Conservation (phyloP, 2,113 vertebrate species). For the Columbina picui region DNA sequence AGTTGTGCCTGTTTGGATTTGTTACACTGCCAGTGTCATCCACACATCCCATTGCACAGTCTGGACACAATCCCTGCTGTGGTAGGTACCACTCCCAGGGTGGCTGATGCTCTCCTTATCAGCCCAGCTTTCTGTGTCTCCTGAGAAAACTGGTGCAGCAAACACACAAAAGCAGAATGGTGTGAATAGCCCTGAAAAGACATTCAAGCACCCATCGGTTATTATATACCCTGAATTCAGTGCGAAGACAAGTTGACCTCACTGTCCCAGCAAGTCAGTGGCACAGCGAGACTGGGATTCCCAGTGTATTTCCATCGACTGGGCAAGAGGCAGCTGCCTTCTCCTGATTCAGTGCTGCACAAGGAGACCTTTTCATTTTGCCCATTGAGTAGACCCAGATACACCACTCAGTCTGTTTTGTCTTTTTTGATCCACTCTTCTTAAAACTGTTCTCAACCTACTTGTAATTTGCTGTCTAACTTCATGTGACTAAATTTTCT, state of each 20-base stretch:
- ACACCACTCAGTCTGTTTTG: not conserved
- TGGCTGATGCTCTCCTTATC: not conserved
- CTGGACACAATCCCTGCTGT: not conserved
- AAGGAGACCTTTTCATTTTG: not conserved
- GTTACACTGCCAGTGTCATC: not conserved
- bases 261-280: not conserved
- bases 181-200: not conserved
- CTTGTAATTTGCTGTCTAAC: not conserved
- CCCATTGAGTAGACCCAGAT: not conserved
- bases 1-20: not conserved
- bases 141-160: not conserved
- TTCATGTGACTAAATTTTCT: not conserved
- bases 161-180: not conserved
- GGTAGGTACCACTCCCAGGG: not conserved
- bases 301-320: no score
- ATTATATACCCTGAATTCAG: not conserved
- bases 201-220: accelerated
- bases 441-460: not conserved
- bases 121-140: not conserved
- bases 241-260: not conserved
- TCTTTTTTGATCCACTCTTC: not conserved
- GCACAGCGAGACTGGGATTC: not conserved
- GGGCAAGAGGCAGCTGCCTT: accelerated
- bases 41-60: not conserved
- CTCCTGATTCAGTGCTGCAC: not conserved